phyloP scores from a whole-genome alignment of 2,888 invertebrate species.

The Dolichopus griseipennis region DNA sequence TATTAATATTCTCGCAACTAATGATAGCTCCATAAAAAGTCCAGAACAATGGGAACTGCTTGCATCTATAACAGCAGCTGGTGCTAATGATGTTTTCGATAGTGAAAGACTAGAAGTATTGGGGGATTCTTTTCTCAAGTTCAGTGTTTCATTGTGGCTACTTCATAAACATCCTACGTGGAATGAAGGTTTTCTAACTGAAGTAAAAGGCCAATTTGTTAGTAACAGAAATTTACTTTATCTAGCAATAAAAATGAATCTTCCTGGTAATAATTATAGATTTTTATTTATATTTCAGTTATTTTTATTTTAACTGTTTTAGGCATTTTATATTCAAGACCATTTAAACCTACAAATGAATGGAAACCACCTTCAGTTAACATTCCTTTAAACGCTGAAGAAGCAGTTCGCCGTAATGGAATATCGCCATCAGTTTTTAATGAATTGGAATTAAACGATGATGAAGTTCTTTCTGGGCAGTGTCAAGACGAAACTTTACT shows the following conservation, averaged over 20 bases:
- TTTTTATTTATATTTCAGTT: not conserved
- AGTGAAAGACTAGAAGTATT: slow-evolving; percentile 74
- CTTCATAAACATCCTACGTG: slow-evolving; percentile 53
- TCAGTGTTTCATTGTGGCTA: slow-evolving; percentile 59
- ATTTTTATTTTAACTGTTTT: slow-evolving; percentile 44
- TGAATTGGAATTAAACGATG: slow-evolving; percentile 41
- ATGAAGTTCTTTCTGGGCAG: slow-evolving; percentile 41
- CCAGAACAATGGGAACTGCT: slow-evolving; percentile 39
- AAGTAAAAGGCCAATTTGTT: slow-evolving; percentile 56
- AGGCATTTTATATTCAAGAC: slow-evolving; percentile 36
- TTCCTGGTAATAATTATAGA: slow-evolving; percentile 20
- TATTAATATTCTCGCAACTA: slow-evolving; percentile 27
- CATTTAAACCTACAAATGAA: slow-evolving; percentile 58
- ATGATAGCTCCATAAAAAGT: slow-evolving; percentile 17
- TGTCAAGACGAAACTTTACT: slow-evolving; percentile 26
- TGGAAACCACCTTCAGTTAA: slow-evolving; percentile 75
- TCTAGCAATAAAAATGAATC: slow-evolving; percentile 46
- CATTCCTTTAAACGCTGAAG: slow-evolving; percentile 46
- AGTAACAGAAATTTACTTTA: slow-evolving; percentile 80
- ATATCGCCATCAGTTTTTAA: slow-evolving; percentile 46
- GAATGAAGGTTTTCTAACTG: slow-evolving; percentile 67
- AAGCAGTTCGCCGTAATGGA: slow-evolving; percentile 26
- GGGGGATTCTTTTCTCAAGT: slow-evolving; percentile 79
- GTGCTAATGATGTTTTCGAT: slow-evolving; percentile 63
- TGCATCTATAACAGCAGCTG: slow-evolving; percentile 58